Conservation (phyloP, 2,888 invertebrate species). For the Ochlodes sylvanus region DNA sequence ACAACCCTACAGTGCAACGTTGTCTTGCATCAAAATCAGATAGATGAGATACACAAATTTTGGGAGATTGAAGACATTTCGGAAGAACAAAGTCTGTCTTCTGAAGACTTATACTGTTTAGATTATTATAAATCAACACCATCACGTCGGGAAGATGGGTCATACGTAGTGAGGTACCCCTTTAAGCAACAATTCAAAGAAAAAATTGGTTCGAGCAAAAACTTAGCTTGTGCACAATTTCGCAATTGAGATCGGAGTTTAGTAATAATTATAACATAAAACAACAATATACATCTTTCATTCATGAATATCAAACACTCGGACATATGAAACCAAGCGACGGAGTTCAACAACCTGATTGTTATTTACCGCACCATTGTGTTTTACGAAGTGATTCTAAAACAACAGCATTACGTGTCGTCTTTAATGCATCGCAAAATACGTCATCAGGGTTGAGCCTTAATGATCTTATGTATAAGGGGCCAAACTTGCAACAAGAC, state of each 20-base stretch:
- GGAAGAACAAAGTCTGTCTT: constrained; percentile 33
- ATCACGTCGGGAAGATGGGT: constrained; percentile 34
- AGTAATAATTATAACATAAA: constrained; percentile 28
- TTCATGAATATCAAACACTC: constrained; percentile 34
- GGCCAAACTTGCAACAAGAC: constrained; percentile 44
- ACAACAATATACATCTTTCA: constrained; percentile 38
- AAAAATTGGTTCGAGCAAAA: constrained; percentile 38
- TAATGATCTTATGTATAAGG: constrained; percentile 44
- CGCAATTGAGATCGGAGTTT: constrained; percentile 34
- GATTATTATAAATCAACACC: constrained; percentile 10
- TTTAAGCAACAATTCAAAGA: constrained; percentile 23
- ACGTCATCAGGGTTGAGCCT: constrained; percentile 40
- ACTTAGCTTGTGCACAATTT: constrained; percentile 41
- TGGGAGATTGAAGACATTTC: constrained; percentile 22
- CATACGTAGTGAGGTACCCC: constrained; percentile 39
- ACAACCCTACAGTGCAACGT: constrained; percentile 35
- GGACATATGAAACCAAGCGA: constrained; percentile 38
- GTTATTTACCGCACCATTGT: constrained; percentile 43
- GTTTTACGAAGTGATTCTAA: constrained; percentile 40
- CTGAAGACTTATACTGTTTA: constrained; percentile 11
- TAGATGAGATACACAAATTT: constrained; percentile 3
- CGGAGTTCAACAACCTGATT: constrained; percentile 26
- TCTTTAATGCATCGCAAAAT: constrained; percentile 42
- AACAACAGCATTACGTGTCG: constrained; percentile 43
- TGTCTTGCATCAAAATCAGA: background rate